phyloP scores from a whole-genome alignment of 2,888 invertebrate genomes.

The Marasmarcha lunaedactyla region DNA sequence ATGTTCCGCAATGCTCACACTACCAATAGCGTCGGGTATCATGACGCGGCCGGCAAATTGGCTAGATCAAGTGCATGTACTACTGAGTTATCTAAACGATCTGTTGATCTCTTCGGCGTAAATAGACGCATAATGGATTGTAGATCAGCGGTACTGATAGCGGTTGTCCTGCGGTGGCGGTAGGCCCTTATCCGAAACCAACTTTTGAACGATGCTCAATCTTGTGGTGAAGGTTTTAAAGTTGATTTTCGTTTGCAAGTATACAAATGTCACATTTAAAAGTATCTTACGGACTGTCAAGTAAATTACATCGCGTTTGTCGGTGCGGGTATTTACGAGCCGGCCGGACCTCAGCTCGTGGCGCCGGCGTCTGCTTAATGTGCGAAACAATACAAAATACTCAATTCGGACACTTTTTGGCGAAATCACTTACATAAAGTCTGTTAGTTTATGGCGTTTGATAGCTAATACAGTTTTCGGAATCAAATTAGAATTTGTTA shows the following conservation, averaged over 20 bases:
- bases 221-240: not conserved
- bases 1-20: too few species aligned
- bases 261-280: not conserved
- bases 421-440: too few species aligned
- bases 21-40: too few species aligned
- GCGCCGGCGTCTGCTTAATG: conserved; percentile 29
- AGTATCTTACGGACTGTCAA: conserved; percentile 46
- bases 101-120: conserved; percentile 41
- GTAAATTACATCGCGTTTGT: conserved; percentile 62
- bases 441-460: too few species aligned
- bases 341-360: conserved; percentile 29
- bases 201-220: conserved; percentile 2
- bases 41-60: not conserved
- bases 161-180: conserved; percentile 7
- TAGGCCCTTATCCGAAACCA: conserved; percentile 26
- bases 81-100: conserved; percentile 35
- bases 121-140: conserved; percentile 60
- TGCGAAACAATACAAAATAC: conserved; percentile 11
- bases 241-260: not conserved
- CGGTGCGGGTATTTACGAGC: conserved; percentile 59
- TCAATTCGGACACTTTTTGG: conserved; percentile 6
- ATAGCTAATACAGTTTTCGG: too few species aligned
- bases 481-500: too few species aligned
- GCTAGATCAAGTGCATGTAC: conserved; percentile 16
- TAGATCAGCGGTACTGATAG: conserved; percentile 57